Evolutionary conservation across 2,797 vertebrate genomes (phyloP).

Genomic region (Okamejei kenojei): DNA sequence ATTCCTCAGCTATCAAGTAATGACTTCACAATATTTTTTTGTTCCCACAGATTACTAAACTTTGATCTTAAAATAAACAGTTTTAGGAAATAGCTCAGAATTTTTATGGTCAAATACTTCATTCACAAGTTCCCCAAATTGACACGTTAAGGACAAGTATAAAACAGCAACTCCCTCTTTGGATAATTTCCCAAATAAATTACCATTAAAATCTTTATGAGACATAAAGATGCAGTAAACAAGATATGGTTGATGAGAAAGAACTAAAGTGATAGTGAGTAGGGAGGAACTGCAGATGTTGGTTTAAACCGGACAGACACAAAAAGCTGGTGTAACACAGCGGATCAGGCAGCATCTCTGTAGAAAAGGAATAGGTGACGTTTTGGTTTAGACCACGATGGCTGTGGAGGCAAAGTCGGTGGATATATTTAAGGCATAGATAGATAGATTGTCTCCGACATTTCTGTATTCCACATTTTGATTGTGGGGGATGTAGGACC

Average conservation of each 20-base stretch:
- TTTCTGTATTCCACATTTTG: no score
- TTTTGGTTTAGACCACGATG: no score
- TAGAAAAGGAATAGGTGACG: no score
- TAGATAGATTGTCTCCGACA: no score
- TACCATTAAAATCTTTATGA: not conserved
- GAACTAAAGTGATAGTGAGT: not conserved
- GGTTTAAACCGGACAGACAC: no score
- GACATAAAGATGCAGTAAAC: not conserved
- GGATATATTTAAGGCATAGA: no score
- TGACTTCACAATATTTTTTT: not conserved
- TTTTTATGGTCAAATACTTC: constrained; percentile 4
- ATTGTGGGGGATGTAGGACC: no score
- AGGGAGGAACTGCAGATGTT: no score
- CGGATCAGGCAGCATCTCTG: no score
- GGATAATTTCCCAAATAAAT: constrained; percentile 13
- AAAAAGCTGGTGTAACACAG: no score
- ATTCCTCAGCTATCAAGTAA: not conserved
- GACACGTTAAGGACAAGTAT: constrained; percentile 14
- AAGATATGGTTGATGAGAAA: not conserved
- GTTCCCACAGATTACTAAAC: not conserved
- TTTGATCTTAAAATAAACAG: not conserved
- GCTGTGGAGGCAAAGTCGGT: no score
- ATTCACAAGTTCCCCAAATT: not conserved
- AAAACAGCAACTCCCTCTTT: constrained; percentile 12
- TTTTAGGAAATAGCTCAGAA: not conserved